Evolutionary conservation across 2,888 invertebrate genomes (phyloP), one percentile per base, ranked within the genome.

Genomic region (Tinea trinotella): DNA sequence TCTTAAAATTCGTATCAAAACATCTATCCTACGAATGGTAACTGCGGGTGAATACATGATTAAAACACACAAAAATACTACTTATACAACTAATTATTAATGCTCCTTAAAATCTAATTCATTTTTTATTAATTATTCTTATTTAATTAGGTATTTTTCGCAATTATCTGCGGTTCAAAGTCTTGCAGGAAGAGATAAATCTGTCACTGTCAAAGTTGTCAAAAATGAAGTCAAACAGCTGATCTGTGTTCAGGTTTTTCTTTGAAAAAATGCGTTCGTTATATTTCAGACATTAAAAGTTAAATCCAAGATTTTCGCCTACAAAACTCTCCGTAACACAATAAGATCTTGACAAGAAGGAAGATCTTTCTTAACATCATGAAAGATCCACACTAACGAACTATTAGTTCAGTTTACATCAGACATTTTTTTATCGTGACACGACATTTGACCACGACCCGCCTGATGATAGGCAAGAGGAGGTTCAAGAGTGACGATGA

Each of bases 1-100:
- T 48, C 72, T 71, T 58, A 86, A 72, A 71, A 86, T 86, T 62
- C 86, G 78, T 59, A 84, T 79, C 70, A 87, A 74, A 71, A 85
- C 83, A 76, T 85, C 81, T 59, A 87, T 82, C 57, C 85, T 71
- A 64, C 77, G 62, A 46, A 84, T 76, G 1, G 80, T 83, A 15
- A 75, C 76, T 40, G 76, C 68, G 2, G 84, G 80, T 34, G 71
- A 81, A 69, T 73, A 84, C 76, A 84, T 83, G 2, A 13, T 56
- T 50, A 30, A 60, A 40, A 13, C 15, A 46, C 17, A 44, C 5
- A 12, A 15, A 44, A 15, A 4, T 17, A 9, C n/a, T 19, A 18
- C 17, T 46, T 19, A 46, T 19, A 46, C n/a, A 19, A 19, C 19
- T 46, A 46, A 19, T 17, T 19, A 10, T 9, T 10, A 5, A 4